Evolutionary conservation across 2,797 vertebrate species (phyloP), one percentile per base, ranked within the genome.

Genomic region (Silurus aristotelis): DNA sequence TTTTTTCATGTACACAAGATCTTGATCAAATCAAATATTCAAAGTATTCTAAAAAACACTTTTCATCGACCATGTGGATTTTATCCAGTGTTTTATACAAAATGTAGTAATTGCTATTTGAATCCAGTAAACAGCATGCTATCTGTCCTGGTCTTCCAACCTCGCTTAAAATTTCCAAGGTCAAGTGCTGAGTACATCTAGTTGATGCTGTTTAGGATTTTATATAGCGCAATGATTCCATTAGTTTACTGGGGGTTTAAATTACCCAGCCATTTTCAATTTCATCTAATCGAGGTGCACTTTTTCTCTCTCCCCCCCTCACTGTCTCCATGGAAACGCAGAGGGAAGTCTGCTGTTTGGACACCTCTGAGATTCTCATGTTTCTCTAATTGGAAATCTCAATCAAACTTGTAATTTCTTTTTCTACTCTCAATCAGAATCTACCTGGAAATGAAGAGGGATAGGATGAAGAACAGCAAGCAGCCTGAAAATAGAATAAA

Each of bases 281-380:
- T 77, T 76, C 52, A 78, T 61, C 72, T 83, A 77, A 86, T 56
- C 82, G 80, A 20, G 17, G 17, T 73, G 31, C 67, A n/a, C 71
- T n/a, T 52, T 10, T 22, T 61, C 13, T 12, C 46, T 56, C 25
- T 6, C 48, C 48, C 48, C 48, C 48, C 48, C 48, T 52, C 9
- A 71, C 83, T 84, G 72, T 89, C 77, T 87, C 88, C 82, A 84
- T 89, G 71, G 88, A 83, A 89, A 89, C 84, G 17, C 52, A 43
- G 60, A 64, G 52, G 67, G 56, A 63, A 58, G 55, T 63, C 73
- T 58, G 15, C 75, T 46, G 82, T 61, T 73, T 86, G 83, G 79
- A 86, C 82, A 84, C 76, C 85, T 88, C 84, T 48, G 80, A 87
- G 75, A 71, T 86, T 83, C 80, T 79, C 7, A 67, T 58, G 68